Conservation (phyloP, 2,888 invertebrate genomes). For the Thereva unica region DNA sequence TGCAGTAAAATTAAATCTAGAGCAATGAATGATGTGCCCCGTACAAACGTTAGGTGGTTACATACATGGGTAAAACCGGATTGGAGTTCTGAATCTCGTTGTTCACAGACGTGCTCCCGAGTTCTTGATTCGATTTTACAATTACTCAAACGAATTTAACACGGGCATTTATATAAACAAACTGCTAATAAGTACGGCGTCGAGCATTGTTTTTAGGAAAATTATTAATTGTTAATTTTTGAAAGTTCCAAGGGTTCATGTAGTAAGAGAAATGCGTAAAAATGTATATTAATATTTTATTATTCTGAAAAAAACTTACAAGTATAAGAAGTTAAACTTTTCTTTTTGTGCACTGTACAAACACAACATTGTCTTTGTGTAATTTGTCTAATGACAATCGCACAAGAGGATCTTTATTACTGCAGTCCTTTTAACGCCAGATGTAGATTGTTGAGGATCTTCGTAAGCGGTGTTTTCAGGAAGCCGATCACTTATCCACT, state of each 20-base stretch:
- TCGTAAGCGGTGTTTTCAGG: slow-evolving; percentile 19
- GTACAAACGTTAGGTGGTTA: no score
- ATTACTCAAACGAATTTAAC: no score
- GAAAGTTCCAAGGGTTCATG: slow-evolving; percentile 19
- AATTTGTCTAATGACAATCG: slow-evolving; percentile 16
- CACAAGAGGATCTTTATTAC: slow-evolving; percentile 13
- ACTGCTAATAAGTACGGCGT: no score
- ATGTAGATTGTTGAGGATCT: slow-evolving; percentile 20
- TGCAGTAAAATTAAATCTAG: no score
- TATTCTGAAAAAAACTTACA: slow-evolving; percentile 13
- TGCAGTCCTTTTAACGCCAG: slow-evolving; percentile 25
- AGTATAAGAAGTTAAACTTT: slow-evolving; percentile 6
- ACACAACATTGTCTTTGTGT: slow-evolving; percentile 8
- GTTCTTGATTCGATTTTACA: no score
- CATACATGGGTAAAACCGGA: no score
- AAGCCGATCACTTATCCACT: slow-evolving; percentile 15
- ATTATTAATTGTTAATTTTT: slow-evolving; percentile 21
- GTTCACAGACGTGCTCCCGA: no score
- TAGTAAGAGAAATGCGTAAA: slow-evolving; percentile 24
- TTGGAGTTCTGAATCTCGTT: no score
- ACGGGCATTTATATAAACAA: no score
- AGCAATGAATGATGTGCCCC: no score
- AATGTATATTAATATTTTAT: slow-evolving; percentile 13
- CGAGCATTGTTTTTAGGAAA: no score
- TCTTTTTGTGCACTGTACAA: slow-evolving; percentile 14